phyloP scores from a whole-genome alignment of 2,888 invertebrate genomes.

The Eledona agricola region DNA sequence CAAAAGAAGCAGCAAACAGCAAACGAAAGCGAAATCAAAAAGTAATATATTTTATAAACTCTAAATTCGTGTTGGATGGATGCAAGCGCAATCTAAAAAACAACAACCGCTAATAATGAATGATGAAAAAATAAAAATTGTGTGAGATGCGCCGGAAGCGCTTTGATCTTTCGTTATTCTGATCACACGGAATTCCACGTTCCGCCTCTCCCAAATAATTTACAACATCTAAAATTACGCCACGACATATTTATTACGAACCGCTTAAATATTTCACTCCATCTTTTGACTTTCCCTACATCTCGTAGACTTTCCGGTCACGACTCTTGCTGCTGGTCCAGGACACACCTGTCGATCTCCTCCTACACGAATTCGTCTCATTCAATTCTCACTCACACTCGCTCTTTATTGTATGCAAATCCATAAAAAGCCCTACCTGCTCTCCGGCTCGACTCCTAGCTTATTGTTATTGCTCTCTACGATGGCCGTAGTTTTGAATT shows the following conservation, averaged over 20 bases:
- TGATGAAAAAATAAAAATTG: no score
- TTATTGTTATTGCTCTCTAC: slow-evolving; percentile 68
- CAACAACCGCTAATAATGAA: no score
- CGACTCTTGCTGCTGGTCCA: no score
- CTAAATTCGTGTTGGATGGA: no score
- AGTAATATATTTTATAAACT: no score
- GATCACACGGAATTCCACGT: slow-evolving; percentile 11
- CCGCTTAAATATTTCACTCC: no score
- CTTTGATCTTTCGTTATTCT: slow-evolving; percentile 15
- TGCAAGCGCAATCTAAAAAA: no score
- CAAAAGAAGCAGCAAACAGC: slow-evolving; percentile 7
- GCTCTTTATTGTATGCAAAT: slow-evolving; percentile 8
- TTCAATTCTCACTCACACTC: neutral
- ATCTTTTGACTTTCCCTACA: no score
- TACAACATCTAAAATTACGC: slow-evolving; percentile 1
- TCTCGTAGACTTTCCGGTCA: no score
- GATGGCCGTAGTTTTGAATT: slow-evolving; percentile 69
- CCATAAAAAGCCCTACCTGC: slow-evolving; percentile 60
- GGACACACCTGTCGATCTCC: slow-evolving; percentile 33
- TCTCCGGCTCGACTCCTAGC: slow-evolving; percentile 67
- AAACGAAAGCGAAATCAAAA: no score
- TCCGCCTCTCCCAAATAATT: slow-evolving; percentile 7
- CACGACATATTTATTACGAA: no score
- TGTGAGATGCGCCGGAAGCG: slow-evolving; percentile 17
- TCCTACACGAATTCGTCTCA: slow-evolving; percentile 10